Evolutionary conservation across 2,888 invertebrate species (phyloP).

Genomic region (Iselma pallidipennis): DNA sequence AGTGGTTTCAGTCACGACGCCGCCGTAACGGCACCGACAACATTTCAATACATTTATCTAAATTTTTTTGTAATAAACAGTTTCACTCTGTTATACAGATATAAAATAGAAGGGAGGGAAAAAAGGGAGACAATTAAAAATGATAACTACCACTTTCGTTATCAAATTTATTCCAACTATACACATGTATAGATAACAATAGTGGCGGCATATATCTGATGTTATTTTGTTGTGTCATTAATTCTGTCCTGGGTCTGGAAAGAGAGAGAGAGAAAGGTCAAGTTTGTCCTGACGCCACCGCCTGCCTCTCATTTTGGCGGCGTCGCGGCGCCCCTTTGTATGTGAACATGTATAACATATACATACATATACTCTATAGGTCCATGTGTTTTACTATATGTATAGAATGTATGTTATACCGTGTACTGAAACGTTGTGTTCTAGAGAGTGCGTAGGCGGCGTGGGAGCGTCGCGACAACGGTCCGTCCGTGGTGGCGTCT

Average conservation of each 20-base stretch:
- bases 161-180: no score
- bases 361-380: no score
- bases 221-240: neutral
- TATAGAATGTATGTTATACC: neutral
- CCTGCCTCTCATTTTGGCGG: neutral
- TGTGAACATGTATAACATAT: no score
- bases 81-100: no score
- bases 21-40: neutral
- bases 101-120: no score
- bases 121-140: no score
- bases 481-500: constrained; percentile 24
- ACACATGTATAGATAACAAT: no score
- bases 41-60: neutral
- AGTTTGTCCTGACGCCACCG: constrained; percentile 1
- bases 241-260: neutral
- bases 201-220: neutral
- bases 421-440: neutral
- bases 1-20: neutral
- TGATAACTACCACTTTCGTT: no score
- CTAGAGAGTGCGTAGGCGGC: constrained; percentile 16
- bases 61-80: neutral
- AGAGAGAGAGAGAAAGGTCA: neutral
- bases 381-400: neutral
- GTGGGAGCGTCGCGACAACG: constrained; percentile 29
- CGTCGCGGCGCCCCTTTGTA: neutral